Evolutionary conservation across 2,888 invertebrate species (phyloP), one percentile per base, ranked within the genome.

Genomic region (Drosophila peninsularis): DNA sequence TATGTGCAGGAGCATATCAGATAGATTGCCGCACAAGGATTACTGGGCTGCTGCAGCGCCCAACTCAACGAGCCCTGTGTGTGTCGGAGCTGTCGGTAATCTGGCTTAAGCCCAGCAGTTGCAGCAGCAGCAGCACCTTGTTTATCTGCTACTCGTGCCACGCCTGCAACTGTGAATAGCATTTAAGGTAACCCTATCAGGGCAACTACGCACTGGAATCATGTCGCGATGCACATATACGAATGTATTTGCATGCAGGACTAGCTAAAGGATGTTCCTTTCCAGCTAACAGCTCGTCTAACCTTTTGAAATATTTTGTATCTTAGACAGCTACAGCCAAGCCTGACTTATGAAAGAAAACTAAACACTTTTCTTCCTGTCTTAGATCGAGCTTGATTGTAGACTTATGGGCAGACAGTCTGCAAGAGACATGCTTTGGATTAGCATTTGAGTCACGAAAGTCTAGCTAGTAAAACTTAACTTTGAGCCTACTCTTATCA

Each of bases 61-160:
- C 21, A 24, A 11, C 36, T 21, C 52, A 19, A 27, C 27, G 24
- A 10, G 30, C 13, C 10, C 21, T 32, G 11, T 41, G 39, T 10
- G 53, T 14, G n/a, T 17, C 3, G 56, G 32, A 36, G 42, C 42
- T 56, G 42, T 56, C 17, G 34, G 34, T 56, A 56, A 44, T 44
- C 56, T 44, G 17, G 5, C 56, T 42, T 34, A 56, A 27, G 44
- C 14, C 17, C 6, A 36, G 27, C 17, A 47, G 45, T 30, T 30
- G 24, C 14, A 27, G 27, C 42, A 24, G 27, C 42, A 24, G 55
- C 24, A 34, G 34, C 24, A 34, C 44, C 21, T n/a, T 24, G 34
- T 44, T 44, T 36, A 56, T 44, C 56, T 42, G 17, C 44, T 27
- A 27, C 55, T 44, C 21, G 24, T 36, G 24, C 45, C 30, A 55